Conservation (phyloP, 2,113 vertebrate genomes). For the Beaufortia kweichowensis region DNA sequence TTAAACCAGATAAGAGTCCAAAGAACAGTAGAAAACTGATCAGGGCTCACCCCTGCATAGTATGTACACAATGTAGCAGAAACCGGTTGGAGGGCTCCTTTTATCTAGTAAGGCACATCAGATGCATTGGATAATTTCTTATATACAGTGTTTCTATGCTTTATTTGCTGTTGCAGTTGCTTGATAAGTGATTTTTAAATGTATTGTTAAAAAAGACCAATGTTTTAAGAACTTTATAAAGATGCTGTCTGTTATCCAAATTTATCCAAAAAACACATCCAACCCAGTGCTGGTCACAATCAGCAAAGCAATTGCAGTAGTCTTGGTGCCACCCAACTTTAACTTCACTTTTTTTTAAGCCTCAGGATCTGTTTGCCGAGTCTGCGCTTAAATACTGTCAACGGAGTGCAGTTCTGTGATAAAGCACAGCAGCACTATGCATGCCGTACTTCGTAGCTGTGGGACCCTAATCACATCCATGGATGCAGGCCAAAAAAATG, state of each 20-base stretch:
- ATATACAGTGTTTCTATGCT: slow-evolving; percentile 29
- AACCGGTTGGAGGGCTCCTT: not conserved
- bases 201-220: slow-evolving; percentile 18
- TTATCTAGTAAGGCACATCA: not conserved
- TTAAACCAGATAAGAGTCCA: slow-evolving; percentile 63
- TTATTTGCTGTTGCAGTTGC: slow-evolving; percentile 39
- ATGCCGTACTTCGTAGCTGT: slow-evolving; percentile 54
- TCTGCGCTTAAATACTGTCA: slow-evolving; percentile 47
- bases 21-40: slow-evolving; percentile 64
- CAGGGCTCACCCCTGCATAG: slow-evolving; percentile 29
- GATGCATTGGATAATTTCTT: not conserved
- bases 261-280: not conserved
- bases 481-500: slow-evolving; percentile 42
- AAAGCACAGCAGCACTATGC: slow-evolving; percentile 50
- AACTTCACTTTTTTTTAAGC: slow-evolving; percentile 43
- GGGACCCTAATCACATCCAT: slow-evolving; percentile 20
- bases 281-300: not conserved
- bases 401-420: slow-evolving; percentile 50
- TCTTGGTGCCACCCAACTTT: not conserved
- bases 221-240: slow-evolving; percentile 17
- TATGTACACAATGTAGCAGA: not conserved
- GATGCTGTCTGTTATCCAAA: slow-evolving; percentile 15
- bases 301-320: not conserved
- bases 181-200: slow-evolving; percentile 27
- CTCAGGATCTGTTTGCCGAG: slow-evolving; percentile 41